Base-by-base conservation (phyloP, 2,888 invertebrate species). In the Ganaspis brasiliensis region DNA sequence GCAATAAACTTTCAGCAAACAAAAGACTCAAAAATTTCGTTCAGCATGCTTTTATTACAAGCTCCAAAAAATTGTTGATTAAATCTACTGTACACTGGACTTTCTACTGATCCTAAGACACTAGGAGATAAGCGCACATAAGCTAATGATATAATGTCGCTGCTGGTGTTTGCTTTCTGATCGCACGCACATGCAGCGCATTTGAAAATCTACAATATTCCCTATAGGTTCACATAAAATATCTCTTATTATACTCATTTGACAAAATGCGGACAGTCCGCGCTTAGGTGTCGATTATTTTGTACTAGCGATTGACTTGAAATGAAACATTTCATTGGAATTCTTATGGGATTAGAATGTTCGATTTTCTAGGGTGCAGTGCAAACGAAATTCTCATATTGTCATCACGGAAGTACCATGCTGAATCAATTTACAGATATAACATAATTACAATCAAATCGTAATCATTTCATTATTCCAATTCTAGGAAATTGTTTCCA, bases 1-100 rank as follows among this genome's bases (percentile, higher is more conserved):
- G 87, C 88, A 84, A 86, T n/a, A 79, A 85, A 87, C 87, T 88
- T 82, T 81, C 78, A 81, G 81, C 81, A 77, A 79, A 78, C 75
- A 75, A 21, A 63, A 63, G 35, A 63, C 21, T 63, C 63, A 45
- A 45, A 59, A 40, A 9, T 21, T 45, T 67, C 67, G 9, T 67
- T 67, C 45, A 40, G 67, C 67, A 67, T 67, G 67, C 67, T 67
- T 67, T 67, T 67, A 67, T 67, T 67, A 67, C 24, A 45, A 45
- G 67, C 67, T 45, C 24, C 14, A 67, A 67, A 21, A 24, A 24
- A 45, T 67, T 21, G 5, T 67, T 21, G 8, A 67, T 45, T 5
- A 49, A 45, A 10, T 45, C 24, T 26, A 67, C 67, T 67, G 24
- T 67, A 67, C 67, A 67, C 12, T 45, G 24, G 45, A 67, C 67